Base-by-base conservation (phyloP, 2,797 vertebrate species). In the Perodicticus potto region DNA sequence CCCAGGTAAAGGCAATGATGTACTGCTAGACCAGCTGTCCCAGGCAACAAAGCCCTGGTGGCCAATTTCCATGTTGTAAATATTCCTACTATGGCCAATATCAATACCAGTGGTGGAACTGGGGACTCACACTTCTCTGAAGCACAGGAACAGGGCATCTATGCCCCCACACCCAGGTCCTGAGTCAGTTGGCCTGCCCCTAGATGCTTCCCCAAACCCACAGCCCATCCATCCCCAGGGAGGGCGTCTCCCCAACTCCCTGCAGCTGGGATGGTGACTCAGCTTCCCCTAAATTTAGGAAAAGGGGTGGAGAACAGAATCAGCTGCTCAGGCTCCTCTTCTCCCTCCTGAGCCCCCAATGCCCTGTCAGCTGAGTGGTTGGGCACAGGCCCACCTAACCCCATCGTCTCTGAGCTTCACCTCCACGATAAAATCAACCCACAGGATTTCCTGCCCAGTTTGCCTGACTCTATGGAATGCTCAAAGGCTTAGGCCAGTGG, bases 181-280 rank as follows among this genome's bases (percentile, higher is more conserved):
- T 69, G 63, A 69, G n/a, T 8, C 96, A 93, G 83, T 82, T 80
- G 81, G 78, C 32, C 70, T 83, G 17, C 34, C 37, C 61, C 10
- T 23, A 82, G 81, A 45, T 93, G 32, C 76, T 93, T 93, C 63
- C 67, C 40, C 73, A 96, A 91, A 89, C 25, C 93, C 86, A 92
- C 19, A 3, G 7, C 57, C 74, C 65, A n/a, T 40, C 74, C 65
- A n/a, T 40, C 74, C 74, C 65, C 91, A 96, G 57, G 13, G 59
- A 95, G 40, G 89, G 89, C 0, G 16, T 86, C 65, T 87, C 82
- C 93, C 82, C 92, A 73, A 92, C 67, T 93, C 76, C 84, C 63
- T 81, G 45, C 89, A 97, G 96, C 86, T 97, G 97, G 86, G 92
- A 92, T 7, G 67, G 82, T 97, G 97, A 97, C 93, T 97, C 97